Base-by-base conservation (phyloP, 2,797 vertebrate species). In the Ptychobarbus kaznakovi region DNA sequence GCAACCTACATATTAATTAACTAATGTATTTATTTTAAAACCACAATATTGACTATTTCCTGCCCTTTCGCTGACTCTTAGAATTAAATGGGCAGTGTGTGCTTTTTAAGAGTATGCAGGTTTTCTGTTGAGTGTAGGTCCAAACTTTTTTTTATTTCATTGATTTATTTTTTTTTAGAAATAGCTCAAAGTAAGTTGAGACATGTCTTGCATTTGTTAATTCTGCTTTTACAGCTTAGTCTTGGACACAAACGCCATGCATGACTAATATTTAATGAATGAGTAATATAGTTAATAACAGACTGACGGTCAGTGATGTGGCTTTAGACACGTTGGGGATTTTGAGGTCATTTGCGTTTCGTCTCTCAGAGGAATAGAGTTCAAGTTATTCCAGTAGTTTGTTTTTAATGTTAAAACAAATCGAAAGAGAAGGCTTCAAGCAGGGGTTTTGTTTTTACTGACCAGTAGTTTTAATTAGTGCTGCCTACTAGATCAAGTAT, bases 191-290 rank as follows among this genome's bases (percentile, higher is more conserved):
- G 25, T 75, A 49, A 56, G 18, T 38, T 20, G 28, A 53, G 46
- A 35, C 18, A 5, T 18, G 4, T 51, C 25, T 74, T 25, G 22
- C 0, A 3, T n/a, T 15, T 74, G 20, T 3, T 32, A 12, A 22
- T 56, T 12, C 20, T 16, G 20, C 20, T 58, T 56, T 77, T 40
- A 76, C 20, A 56, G 28, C 51, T 40, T 5, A 38, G 74, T 32
- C 32, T 13, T 13, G 22, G 53, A 77, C 20, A 76, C 13, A 77
- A 25, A 9, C 1, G 3, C 0, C 13, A 3, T 5, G 15, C 12
- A 7, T 46, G 76, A 46, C n/a, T 79, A 44, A 46, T 78, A 42
- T 44, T 40, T 46, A 46, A 79, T 79, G 58, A 44, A 12, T 28
- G 58, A 46, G 2, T 63, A 46, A 79, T 46, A 46, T 2, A 79